Conservation (phyloP, 2,888 invertebrate genomes). For the Linnaemya tessellans region DNA sequence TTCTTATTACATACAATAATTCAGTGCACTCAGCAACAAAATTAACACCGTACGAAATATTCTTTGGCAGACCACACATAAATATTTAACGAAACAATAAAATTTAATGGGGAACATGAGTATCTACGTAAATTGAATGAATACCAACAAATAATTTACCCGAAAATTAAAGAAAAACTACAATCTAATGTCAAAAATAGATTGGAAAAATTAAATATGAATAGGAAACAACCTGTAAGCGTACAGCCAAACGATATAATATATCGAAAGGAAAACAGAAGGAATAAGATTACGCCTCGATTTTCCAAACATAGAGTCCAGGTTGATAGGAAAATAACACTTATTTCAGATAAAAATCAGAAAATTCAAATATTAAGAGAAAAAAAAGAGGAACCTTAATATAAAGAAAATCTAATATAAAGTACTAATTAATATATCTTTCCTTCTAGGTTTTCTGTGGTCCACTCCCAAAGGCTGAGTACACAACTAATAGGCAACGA, state of each 20-base stretch:
- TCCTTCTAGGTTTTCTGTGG: too few species aligned
- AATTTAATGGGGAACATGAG: too few species aligned
- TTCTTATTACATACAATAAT: too few species aligned
- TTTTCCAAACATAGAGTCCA: conserved; percentile 55
- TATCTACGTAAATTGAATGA: too few species aligned
- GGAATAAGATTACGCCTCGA: conserved; percentile 40
- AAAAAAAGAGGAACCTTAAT: neutral
- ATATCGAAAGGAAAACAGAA: conserved; percentile 41
- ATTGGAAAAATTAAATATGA: conserved; percentile 58
- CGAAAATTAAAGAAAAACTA: conserved; percentile 41
- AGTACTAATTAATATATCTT: neutral
- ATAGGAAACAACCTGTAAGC: conserved; percentile 24
- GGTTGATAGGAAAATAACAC: conserved; percentile 49
- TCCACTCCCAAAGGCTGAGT: conserved; percentile 16
- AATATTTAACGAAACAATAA: too few species aligned
- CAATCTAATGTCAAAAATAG: conserved; percentile 13
- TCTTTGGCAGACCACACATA: too few species aligned
- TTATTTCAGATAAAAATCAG: conserved; percentile 55
- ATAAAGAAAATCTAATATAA: too few species aligned
- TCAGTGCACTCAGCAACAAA: too few species aligned
- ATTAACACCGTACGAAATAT: too few species aligned
- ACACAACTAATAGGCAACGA: conserved; percentile 20
- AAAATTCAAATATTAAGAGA: conserved; percentile 67
- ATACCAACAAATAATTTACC: conserved; percentile 51
- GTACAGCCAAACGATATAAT: conserved; percentile 36